Percentiles rank a stretch among this genome's conserved stretches.
These are phyloP conservation scores for Oreochromis tanganicae DNA, from an alignment of 2,113 vertebrate species.

Conservation along the genomic window DNA sequence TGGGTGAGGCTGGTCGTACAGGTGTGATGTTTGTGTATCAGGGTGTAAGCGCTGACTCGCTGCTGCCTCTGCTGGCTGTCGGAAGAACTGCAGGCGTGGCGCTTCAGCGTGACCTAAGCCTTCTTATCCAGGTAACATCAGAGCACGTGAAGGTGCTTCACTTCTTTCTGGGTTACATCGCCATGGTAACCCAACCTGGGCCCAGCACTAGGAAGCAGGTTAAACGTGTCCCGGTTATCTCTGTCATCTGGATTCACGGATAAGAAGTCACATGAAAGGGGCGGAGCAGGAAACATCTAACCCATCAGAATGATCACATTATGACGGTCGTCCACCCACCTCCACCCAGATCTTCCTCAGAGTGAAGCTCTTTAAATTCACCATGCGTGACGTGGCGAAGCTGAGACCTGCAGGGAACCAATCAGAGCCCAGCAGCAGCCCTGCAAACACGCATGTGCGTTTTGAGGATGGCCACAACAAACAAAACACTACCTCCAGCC, in stretches of 20 bases:
- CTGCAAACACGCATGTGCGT: background rate
- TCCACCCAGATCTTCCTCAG: background rate
- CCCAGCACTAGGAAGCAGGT: background rate
- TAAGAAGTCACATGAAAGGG: background rate
- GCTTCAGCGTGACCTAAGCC: background rate
- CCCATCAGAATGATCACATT: background rate
- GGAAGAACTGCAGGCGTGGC: background rate
- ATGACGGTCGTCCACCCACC: rapidly evolving
- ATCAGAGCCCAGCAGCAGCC: background rate
- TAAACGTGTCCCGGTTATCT: background rate
- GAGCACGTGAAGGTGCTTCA: background rate
- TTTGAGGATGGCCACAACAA: background rate
- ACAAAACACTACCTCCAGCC: background rate
- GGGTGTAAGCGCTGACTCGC: background rate
- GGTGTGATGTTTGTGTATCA: background rate
- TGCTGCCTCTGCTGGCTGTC: background rate
- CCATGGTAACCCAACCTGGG: background rate
- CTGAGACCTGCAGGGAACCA: background rate
- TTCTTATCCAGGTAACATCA: background rate
- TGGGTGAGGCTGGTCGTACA: background rate
- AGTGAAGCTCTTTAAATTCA: background rate
- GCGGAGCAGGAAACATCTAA: rapidly evolving
- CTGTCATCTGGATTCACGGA: rapidly evolving
- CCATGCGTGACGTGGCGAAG: rapidly evolving
- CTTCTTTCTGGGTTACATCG: background rate